Evolutionary conservation across 2,888 invertebrate genomes (phyloP), one percentile per base, ranked within the genome.

Genomic region (Candidula unifasciata): DNA sequence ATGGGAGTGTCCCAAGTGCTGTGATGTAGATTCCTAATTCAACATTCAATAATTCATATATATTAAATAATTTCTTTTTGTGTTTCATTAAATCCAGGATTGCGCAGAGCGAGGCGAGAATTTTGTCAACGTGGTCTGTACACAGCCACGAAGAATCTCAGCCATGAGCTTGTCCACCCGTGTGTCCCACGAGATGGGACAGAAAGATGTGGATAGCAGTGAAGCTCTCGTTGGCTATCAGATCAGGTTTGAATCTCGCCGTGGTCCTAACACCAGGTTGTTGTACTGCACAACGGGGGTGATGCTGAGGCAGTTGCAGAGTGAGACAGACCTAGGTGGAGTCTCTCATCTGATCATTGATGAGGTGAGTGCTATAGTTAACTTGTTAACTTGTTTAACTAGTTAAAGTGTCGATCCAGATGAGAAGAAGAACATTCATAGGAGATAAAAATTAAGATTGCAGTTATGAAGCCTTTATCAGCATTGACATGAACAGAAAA

Each of bases 201-300:
- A 92, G 78, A 30, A 80, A 18, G 85, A 86, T 10, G 84, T 89
- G 52, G 90, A 91, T 66, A n/a, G 85, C n/a, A 73, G 71, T 13
- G 87, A 89, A 30, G 89, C 91, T 0, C 83, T 91, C 27, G 91
- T 91, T 85, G 92, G 92, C 2, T 91, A 91, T 85, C 90, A 92
- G 88, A 91, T 92, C 71, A 86, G 92, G 69, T 92, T 93, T 87
- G 93, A 93, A 84, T 89, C 91, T 5, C 89, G 89, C 85, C 87
- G 87, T 77, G 88, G 90, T 27, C 88, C 88, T 24, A 90, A 89
- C 54, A 92, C 92, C 0, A 86, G 90, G 35, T 88, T 93, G 80
- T 83, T 96, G 87, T 98, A 96, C 93, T 97, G 97, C 93, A 98
- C 98, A 0, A 97, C 98, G 0, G 98, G 98, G 3, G 96, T 98